Base-by-base conservation (phyloP, 2,113 vertebrate genomes). In the Polyodon spathula region DNA sequence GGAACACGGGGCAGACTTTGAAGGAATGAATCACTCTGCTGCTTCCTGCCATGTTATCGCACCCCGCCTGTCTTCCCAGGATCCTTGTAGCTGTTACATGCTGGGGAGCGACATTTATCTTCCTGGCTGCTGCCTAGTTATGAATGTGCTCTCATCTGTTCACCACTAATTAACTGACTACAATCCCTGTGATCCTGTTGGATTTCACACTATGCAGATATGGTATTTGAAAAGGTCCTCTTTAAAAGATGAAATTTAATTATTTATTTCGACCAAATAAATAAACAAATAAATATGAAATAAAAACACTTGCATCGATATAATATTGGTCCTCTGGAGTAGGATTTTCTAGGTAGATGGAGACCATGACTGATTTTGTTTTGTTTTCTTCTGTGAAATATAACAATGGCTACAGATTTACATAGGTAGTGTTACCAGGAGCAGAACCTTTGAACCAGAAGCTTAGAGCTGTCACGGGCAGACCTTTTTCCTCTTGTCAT, bases 401-500 rank as follows among this genome's bases (percentile, higher is more conserved):
- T 65, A 68, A 63, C 8, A 1, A 68, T 37, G 63, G 71, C 70
- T 53, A 69, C 67, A 69, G 66, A 73, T 84, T 82, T 83, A 79
- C 82, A 79, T 75, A 76, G 81, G 73, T 78, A 60, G 79, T 70
- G 72, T 78, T 70, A 78, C 84, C 77, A 27, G 72, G 82, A 81
- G 79, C 84, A 74, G 66, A 74, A 81, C 85, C 83, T 83, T 70
- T 75, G 80, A 81, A 83, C 87, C 73, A 65, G 51, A 79, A 84
- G 85, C 86, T 84, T 76, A 73, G 66, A 38, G 78, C 84, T 88
- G 86, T 89, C 90, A 88, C 61, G 76, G 64, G 4, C 66, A 75
- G 79, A 79, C 77, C 81, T 77, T 84, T 79, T 66, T 70, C 75
- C 70, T 71, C 69, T 84, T 89, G 89, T 89, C 90, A 92, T 78